phyloP scores from a whole-genome alignment of 1,140 invertebrate species.

The Tetragonula clypearis region DNA sequence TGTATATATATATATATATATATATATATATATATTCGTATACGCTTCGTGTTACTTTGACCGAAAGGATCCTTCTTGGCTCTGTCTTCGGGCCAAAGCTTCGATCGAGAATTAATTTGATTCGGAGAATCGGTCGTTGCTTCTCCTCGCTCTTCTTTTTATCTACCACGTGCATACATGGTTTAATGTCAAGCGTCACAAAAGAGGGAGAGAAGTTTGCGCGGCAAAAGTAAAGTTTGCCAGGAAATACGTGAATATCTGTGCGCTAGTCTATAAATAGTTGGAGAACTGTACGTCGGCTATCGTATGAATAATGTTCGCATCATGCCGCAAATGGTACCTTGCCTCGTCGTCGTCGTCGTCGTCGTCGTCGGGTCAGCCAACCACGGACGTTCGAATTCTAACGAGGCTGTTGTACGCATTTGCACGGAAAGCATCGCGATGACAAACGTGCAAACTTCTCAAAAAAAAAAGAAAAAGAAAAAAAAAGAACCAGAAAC shows the following conservation, averaged over 20 bases:
- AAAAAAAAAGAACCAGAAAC: background rate
- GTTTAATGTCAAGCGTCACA: slow-evolving; percentile 14
- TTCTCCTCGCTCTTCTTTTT: background rate
- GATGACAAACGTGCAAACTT: background rate
- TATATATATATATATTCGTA: too few relatives aligned
- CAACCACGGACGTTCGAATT: background rate
- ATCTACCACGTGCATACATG: background rate
- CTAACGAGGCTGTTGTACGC: background rate
- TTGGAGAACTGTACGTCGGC: background rate
- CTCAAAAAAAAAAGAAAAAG: background rate
- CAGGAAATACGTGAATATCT: slow-evolving; percentile 28
- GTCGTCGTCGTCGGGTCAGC: background rate
- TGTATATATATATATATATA: too few relatives aligned
- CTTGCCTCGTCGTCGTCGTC: background rate
- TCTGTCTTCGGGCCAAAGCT: background rate
- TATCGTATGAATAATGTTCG: slow-evolving; percentile 37
- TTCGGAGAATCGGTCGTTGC: background rate
- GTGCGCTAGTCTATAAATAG: slow-evolving; percentile 27
- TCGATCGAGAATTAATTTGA: background rate
- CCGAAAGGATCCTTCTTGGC: too few relatives aligned
- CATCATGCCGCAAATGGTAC: background rate
- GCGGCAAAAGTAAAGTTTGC: background rate
- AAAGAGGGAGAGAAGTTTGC: background rate
- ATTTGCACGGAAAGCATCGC: background rate
- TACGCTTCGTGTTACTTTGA: too few relatives aligned